Percentiles rank a stretch among this genome's conserved stretches.
These are phyloP conservation scores for Panagrolaimus sp. DNA, from an alignment of 1,140 invertebrate genomes.

Conservation along the genomic window DNA sequence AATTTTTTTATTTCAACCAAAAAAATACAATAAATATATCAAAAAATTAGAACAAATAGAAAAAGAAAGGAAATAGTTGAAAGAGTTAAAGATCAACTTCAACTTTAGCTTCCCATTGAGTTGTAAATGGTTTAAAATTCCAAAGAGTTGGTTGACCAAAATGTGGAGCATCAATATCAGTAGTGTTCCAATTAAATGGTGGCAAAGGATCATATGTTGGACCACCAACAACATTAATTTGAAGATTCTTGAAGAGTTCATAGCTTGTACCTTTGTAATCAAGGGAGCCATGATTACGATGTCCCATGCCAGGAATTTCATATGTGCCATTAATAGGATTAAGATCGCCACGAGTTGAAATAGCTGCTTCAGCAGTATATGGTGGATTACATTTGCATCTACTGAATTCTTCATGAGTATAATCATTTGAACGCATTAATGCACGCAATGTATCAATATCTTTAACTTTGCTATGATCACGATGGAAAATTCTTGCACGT, in stretches of 20 bases:
- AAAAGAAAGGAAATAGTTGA: neutral
- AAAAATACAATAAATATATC: neutral
- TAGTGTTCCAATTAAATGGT: slow-evolving; percentile 65
- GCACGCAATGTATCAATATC: slow-evolving; percentile 64
- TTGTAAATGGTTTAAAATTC: slow-evolving; percentile 66
- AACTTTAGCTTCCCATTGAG: slow-evolving; percentile 59
- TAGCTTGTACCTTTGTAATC: slow-evolving; percentile 66
- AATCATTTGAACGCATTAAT: slow-evolving; percentile 72
- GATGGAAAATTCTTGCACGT: slow-evolving; percentile 66
- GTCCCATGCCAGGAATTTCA: slow-evolving; percentile 66
- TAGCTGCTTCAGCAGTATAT: slow-evolving; percentile 68
- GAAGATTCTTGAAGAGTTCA: slow-evolving; percentile 59
- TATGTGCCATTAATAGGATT: slow-evolving; percentile 53
- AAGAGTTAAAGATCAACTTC: neutral
- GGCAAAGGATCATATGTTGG: slow-evolving; percentile 64
- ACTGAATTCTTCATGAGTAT: slow-evolving; percentile 67
- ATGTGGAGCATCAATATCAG: slow-evolving; percentile 65
- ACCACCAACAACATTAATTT: slow-evolving; percentile 65
- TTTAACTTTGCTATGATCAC: slow-evolving; percentile 64
- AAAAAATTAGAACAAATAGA: neutral
- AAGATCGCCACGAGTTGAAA: slow-evolving; percentile 54
- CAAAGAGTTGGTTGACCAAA: slow-evolving; percentile 72
- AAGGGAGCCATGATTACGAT: slow-evolving; percentile 66
- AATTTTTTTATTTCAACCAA: neutral
- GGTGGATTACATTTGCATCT: slow-evolving; percentile 69